Evolutionary conservation across 2,113 vertebrate genomes (phyloP).

Genomic region (Amphiprion ocellaris): DNA sequence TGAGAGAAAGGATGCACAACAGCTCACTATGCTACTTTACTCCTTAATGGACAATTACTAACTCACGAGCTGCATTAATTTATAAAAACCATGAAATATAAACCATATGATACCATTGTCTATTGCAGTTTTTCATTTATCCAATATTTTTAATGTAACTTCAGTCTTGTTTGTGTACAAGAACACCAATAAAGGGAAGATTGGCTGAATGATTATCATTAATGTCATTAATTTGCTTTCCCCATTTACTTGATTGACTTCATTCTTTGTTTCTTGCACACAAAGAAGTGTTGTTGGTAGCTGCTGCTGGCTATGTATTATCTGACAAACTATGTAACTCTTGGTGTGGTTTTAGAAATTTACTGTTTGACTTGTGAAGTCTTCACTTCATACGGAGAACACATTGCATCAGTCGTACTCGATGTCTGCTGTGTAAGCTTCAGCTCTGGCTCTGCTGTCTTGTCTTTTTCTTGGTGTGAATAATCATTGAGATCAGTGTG

Average conservation of each 20-base stretch:
- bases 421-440: background rate
- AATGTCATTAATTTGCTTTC: no score
- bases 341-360: fast-evolving
- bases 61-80: background rate
- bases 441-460: background rate
- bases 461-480: background rate
- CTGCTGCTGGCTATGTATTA: background rate
- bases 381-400: no score
- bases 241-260: no score
- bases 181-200: no score
- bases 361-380: no score
- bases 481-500: slow-evolving; percentile 2
- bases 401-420: background rate
- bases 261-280: background rate
- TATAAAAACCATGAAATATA: background rate
- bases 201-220: no score
- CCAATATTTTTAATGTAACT: background rate
- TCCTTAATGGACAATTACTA: background rate
- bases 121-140: background rate
- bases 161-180: background rate
- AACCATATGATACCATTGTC: background rate
- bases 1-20: slow-evolving; percentile 18
- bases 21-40: background rate
- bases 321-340: background rate
- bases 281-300: fast-evolving